These are phyloP conservation scores for Halocaridina rubra DNA, from an alignment of 2,888 invertebrate species.

Conservation along the genomic window DNA sequence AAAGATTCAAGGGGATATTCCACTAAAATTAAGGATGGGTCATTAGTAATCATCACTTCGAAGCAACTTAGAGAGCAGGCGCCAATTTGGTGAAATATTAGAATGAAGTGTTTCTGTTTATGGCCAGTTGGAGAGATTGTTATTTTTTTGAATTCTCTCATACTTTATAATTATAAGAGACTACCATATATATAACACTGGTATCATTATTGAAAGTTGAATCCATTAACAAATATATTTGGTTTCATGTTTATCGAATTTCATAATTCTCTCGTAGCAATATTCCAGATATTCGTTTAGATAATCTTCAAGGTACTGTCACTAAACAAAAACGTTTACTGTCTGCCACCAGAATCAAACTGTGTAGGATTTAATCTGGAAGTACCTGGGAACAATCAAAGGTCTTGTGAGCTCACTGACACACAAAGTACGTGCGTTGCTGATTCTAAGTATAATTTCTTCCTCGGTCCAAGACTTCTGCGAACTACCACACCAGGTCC, in stretches of 20 bases:
- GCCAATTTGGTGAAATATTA: no score
- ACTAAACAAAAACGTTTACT: no score
- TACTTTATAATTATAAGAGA: not conserved
- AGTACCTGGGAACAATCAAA: not conserved
- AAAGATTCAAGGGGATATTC: no score
- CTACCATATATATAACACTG: not conserved
- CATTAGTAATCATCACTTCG: no score
- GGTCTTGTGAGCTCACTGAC: not conserved
- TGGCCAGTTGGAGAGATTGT: no score
- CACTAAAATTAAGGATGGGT: no score
- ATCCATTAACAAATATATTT: not conserved
- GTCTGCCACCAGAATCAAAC: not conserved
- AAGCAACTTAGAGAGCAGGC: no score
- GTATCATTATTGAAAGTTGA: not conserved
- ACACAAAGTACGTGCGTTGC: not conserved
- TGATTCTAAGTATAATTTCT: no score
- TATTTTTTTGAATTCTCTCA: no score
- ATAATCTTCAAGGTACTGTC: no score
- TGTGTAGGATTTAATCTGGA: not conserved
- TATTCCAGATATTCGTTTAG: not conserved
- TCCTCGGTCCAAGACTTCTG: no score
- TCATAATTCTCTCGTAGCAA: not conserved
- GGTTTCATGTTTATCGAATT: not conserved
- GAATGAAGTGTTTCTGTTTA: no score
- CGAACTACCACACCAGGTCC: not conserved